phyloP scores from a whole-genome alignment of 2,797 vertebrate species.

The Anniella stebbinsi region DNA sequence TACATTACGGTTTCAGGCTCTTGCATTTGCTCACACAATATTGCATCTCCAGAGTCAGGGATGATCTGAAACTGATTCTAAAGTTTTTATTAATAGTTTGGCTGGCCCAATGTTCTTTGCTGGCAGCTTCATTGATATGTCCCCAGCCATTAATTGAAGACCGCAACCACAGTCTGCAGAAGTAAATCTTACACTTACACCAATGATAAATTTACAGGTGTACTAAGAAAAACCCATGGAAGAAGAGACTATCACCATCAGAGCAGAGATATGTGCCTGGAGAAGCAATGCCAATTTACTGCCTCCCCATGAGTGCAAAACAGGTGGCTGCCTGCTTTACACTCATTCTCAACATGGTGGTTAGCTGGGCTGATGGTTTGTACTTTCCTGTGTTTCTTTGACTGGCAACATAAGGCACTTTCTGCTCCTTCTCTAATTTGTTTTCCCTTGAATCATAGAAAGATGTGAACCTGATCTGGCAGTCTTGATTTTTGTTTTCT shows the following conservation, averaged over 20 bases:
- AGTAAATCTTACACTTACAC: not conserved
- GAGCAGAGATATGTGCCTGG: not conserved
- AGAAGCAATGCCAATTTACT: not conserved
- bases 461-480: not conserved
- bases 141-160: not conserved
- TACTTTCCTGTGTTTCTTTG: not conserved
- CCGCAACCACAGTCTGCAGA: not conserved
- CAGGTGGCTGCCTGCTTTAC: not conserved
- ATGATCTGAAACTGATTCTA: not conserved
- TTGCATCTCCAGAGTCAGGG: not conserved
- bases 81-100: not conserved
- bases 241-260: not conserved
- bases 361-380: not conserved
- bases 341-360: not conserved
- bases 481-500: not conserved
- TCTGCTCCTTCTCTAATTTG: not conserved
- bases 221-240: not conserved
- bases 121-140: not conserved
- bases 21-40: not conserved
- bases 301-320: not conserved
- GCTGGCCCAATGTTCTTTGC: not conserved
- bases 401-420: not conserved
- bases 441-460: constrained; percentile 3
- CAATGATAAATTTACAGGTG: not conserved
- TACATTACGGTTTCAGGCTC: not conserved